Percentiles rank a stretch among this genome's conserved stretches.
These are phyloP conservation scores for Sylvia borin DNA, from an alignment of 2,797 vertebrate genomes.

Conservation along the genomic window DNA sequence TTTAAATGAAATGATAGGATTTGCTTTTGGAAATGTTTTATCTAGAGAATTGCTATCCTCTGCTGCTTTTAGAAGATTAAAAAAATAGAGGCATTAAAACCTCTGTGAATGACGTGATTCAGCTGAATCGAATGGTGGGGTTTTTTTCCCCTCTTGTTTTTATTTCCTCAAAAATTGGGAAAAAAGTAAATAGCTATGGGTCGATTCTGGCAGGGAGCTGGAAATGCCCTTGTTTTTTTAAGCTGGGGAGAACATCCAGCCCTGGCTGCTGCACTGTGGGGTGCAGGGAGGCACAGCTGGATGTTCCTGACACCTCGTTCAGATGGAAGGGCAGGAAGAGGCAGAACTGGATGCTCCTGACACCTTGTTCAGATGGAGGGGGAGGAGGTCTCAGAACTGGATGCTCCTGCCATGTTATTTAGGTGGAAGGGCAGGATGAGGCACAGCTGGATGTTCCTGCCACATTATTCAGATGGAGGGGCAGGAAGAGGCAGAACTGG, in stretches of 20 bases:
- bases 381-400: neutral
- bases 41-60: neutral
- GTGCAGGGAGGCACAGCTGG: neutral
- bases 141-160: neutral
- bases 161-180: neutral
- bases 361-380: neutral
- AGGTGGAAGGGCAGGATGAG: neutral
- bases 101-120: neutral
- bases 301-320: neutral
- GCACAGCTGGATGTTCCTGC: neutral
- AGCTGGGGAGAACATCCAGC: neutral
- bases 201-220: neutral
- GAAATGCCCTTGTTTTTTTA: neutral
- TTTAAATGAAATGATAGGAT: constrained; percentile 7
- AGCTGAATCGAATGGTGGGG: neutral
- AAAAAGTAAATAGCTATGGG: neutral
- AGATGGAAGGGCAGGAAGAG: neutral
- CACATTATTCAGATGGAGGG: neutral
- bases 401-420: neutral
- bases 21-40: constrained; percentile 7
- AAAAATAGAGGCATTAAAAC: constrained; percentile 6
- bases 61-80: constrained; percentile 11
- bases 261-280: neutral
- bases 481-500: neutral
- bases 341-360: neutral